phyloP scores from a whole-genome alignment of 2,113 vertebrate species.

The Bujurquina vittata region DNA sequence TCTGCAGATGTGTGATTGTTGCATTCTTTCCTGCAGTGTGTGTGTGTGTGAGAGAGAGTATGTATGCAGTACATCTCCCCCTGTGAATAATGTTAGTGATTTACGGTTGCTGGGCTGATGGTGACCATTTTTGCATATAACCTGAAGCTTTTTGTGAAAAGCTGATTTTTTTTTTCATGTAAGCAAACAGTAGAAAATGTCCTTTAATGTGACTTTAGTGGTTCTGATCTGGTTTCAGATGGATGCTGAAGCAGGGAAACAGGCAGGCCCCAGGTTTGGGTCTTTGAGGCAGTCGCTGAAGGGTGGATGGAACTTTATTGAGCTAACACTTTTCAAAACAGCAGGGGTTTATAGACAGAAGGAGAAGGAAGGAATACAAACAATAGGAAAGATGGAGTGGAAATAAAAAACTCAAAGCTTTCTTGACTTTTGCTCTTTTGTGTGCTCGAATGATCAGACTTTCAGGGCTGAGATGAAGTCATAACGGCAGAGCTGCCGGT shows the following conservation, averaged over 20 bases:
- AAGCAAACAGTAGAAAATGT: too few species aligned
- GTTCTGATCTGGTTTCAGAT: neutral
- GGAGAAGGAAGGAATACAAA: neutral
- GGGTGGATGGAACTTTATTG: slow-evolving; percentile 2
- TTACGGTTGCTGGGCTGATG: neutral
- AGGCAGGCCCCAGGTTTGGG: neutral
- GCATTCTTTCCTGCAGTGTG: neutral
- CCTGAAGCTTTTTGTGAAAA: neutral
- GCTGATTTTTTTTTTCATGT: too few species aligned
- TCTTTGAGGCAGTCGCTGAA: neutral
- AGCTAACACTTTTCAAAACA: neutral
- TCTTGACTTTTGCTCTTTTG: neutral
- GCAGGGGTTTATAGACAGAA: neutral
- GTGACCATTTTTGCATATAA: too few species aligned
- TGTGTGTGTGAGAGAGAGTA: too few species aligned
- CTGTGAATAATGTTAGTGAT: neutral
- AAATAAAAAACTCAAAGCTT: neutral
- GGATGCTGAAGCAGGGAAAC: neutral
- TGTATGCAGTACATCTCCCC: neutral
- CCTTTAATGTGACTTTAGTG: too few species aligned
- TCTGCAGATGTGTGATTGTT: neutral
- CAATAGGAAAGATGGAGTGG: neutral
- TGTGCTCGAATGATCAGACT: neutral
- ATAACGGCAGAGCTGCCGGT: neutral
- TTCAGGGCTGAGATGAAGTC: neutral